Conservation (phyloP, 2,113 vertebrate genomes). For the Paralichthys olivaceus region DNA sequence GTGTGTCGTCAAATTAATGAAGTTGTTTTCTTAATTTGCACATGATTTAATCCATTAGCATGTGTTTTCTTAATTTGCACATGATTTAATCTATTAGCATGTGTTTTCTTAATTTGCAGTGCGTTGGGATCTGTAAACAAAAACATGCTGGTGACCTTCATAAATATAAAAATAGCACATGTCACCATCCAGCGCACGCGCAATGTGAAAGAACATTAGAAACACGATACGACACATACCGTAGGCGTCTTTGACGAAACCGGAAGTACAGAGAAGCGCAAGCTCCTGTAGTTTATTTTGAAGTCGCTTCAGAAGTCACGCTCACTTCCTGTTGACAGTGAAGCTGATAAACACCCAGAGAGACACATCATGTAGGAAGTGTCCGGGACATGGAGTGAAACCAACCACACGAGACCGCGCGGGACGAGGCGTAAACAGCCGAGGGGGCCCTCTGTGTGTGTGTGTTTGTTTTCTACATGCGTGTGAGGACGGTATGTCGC, state of each 20-base stretch:
- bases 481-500: constrained; percentile 72
- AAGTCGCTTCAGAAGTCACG: constrained; percentile 38
- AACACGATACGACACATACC: neutral
- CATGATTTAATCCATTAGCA: no score
- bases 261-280: constrained; percentile 28
- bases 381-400: neutral
- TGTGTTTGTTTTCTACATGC: constrained; percentile 61
- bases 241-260: neutral
- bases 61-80: no score
- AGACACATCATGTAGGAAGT: neutral
- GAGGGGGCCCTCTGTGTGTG: neutral
- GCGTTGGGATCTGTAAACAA: no score
- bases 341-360: neutral
- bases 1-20: no score
- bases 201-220: constrained; percentile 4
- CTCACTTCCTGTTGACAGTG: constrained; percentile 65
- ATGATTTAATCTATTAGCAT: no score
- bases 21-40: no score
- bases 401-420: neutral
- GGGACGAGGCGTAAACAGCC: constrained; percentile 26
- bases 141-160: neutral
- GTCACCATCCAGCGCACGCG: constrained; percentile 55
- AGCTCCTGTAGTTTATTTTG: constrained; percentile 3
- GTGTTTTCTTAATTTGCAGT: neutral
- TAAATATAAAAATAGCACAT: constrained; percentile 36